phyloP scores from a whole-genome alignment of 2,797 vertebrate genomes.

The Peromyscus eremicus region DNA sequence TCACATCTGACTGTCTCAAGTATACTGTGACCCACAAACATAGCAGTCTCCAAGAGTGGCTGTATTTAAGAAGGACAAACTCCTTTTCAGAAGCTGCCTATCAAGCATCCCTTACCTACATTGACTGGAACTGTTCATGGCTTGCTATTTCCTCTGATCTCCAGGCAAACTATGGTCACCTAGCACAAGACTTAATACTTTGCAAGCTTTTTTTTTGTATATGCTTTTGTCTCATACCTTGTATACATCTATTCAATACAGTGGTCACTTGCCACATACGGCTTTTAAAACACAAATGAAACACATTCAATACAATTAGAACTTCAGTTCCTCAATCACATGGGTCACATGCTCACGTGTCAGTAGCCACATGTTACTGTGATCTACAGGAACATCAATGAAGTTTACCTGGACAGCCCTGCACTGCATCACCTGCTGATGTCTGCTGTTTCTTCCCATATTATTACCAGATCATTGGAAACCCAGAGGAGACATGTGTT shows the following conservation, averaged over 20 bases:
- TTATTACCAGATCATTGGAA: background rate
- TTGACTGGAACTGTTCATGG: too few species aligned
- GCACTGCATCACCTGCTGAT: background rate
- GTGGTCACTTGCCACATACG: background rate
- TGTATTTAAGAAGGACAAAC: background rate
- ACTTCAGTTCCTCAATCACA: background rate
- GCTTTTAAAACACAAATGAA: background rate
- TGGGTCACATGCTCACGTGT: background rate
- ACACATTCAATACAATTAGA: background rate
- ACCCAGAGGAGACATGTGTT: background rate
- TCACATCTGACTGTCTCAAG: background rate
- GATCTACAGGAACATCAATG: background rate
- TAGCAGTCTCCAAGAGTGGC: background rate
- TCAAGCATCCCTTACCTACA: background rate
- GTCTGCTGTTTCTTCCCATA: background rate
- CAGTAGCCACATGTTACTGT: background rate
- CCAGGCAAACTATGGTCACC: too few species aligned
- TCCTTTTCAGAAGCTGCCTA: background rate
- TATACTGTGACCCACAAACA: background rate
- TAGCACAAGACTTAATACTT: too few species aligned
- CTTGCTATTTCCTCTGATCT: too few species aligned
- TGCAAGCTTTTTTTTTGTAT: too few species aligned
- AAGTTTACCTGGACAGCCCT: rapidly evolving
- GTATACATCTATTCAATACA: background rate
- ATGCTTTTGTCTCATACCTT: background rate